Percentiles rank a stretch among this genome's conserved stretches.
These are phyloP conservation scores for Panulirus ornatus DNA, from an alignment of 1,140 invertebrate species.

Conservation along the genomic window DNA sequence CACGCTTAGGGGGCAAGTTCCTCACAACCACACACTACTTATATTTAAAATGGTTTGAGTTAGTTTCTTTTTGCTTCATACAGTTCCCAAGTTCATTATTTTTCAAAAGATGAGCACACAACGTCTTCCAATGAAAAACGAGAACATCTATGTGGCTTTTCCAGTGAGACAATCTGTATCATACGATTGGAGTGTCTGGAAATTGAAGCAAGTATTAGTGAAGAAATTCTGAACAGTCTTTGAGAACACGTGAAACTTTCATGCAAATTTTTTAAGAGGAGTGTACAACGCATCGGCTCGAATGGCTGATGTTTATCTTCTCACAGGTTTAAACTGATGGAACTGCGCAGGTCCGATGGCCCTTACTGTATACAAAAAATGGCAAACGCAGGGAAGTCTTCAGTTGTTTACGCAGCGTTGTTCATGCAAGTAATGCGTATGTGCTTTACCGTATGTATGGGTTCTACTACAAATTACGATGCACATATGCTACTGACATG, in stretches of 20 bases:
- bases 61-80: neutral
- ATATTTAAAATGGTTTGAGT: neutral
- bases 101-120: too few relatives aligned
- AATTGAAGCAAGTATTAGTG: too few relatives aligned
- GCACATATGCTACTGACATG: too few relatives aligned
- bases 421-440: too few relatives aligned
- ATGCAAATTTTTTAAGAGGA: constrained; percentile 55
- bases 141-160: too few relatives aligned
- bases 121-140: too few relatives aligned
- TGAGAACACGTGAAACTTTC: neutral
- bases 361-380: too few relatives aligned
- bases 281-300: constrained; percentile 47
- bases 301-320: constrained; percentile 63
- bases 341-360: constrained; percentile 31
- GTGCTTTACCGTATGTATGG: too few relatives aligned
- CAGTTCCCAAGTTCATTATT: neutral
- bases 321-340: constrained; percentile 62
- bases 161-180: too few relatives aligned
- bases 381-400: constrained; percentile 2
- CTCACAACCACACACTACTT: neutral
- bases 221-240: neutral
- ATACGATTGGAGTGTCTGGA: too few relatives aligned
- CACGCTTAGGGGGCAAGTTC: neutral
- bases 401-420: constrained; percentile 9
- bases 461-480: too few relatives aligned